Evolutionary conservation across 2,797 vertebrate genomes (phyloP), one percentile per base, ranked within the genome.

Genomic region (Coilia nasus): DNA sequence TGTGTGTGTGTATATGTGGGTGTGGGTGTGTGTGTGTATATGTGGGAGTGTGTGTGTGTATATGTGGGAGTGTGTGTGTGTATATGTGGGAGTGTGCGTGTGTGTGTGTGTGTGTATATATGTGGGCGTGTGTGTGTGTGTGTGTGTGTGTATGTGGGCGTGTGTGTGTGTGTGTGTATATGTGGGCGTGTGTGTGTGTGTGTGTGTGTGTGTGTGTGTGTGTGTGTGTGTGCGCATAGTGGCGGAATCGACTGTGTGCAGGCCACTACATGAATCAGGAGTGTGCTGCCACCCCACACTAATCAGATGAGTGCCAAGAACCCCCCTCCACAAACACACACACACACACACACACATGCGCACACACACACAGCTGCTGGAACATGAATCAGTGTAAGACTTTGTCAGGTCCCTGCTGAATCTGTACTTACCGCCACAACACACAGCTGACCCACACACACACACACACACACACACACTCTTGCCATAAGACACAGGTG

Each of bases 181-280:
- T n/a, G n/a, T n/a, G n/a, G n/a, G n/a, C n/a, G n/a, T n/a, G n/a
- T n/a, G n/a, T n/a, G n/a, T 41, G 35, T 2, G 35, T 41, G 5
- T 41, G 35, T 41, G 2, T 41, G 35, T 41, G 35, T 41, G 35
- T 41, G 35, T 41, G 35, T 41, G 35, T 41, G 35, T 41, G 35
- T 41, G 35, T 41, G 35, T 41, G 35, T 90, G 90, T 28, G 62
- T 19, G 93, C 93, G 93, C 91, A 90, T 90, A 91, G 92, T 93
- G 89, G 89, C 89, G 86, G 89, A 93, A 95, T 94, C 91, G 94
- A 96, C 95, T 91, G 85, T 62, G 91, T 82, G 84, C 92, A 93
- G 93, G 89, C 92, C 89, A 88, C 86, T 90, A 92, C 92, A 94
- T 94, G 92, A 94, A 94, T 93, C 91, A 92, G 90, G 90, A 90